Conservation (phyloP, 1,140 invertebrate genomes). For the Rhynchophorus ferrugineus region DNA sequence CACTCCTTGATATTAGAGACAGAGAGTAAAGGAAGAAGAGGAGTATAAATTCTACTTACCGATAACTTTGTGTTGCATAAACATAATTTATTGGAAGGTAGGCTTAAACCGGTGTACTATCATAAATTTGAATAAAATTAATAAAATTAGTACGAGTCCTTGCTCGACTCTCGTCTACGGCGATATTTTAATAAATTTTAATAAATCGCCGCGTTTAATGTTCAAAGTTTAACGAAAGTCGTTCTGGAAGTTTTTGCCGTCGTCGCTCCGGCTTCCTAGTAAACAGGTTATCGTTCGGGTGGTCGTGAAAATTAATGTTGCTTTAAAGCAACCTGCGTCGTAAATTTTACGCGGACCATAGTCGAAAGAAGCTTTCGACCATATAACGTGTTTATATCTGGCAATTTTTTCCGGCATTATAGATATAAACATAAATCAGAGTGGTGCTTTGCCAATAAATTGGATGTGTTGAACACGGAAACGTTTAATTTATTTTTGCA, state of each 20-base stretch:
- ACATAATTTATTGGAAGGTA: no score
- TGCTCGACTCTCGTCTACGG: no score
- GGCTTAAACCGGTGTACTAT: no score
- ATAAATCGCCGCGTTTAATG: neutral
- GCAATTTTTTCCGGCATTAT: neutral
- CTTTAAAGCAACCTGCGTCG: neutral
- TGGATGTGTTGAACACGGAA: neutral
- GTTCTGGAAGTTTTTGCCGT: neutral
- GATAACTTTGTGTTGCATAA: no score
- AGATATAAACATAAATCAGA: neutral
- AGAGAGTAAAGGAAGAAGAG: no score
- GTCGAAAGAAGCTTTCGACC: neutral
- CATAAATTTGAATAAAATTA: no score
- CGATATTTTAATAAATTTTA: neutral
- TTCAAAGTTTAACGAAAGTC: neutral
- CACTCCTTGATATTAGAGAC: no score
- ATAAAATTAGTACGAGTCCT: no score
- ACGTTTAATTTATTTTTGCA: neutral
- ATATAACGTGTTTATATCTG: neutral
- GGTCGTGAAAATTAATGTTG: neutral
- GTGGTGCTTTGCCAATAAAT: neutral
- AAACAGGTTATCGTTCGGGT: neutral
- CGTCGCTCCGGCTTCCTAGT: neutral
- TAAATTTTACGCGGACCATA: neutral
- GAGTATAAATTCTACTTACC: no score